These are phyloP conservation scores for Fregetta grallaria DNA, from an alignment of 2,113 vertebrate genomes.

Conservation along the genomic window DNA sequence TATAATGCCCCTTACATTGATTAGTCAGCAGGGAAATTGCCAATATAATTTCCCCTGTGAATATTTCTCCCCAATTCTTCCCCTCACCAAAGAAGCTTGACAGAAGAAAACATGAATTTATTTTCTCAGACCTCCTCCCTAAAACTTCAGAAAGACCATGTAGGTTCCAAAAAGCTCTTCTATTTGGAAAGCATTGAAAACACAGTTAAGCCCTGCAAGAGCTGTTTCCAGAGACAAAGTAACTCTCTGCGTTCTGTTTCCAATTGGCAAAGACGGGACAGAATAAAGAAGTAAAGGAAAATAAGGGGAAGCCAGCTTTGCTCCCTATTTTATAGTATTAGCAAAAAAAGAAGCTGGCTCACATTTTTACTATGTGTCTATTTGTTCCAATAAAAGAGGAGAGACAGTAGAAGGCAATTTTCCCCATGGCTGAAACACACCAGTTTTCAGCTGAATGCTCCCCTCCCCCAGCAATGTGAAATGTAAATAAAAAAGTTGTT, in stretches of 20 bases:
- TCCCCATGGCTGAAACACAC: not conserved
- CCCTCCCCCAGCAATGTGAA: not conserved
- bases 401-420: slow-evolving; percentile 15
- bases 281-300: slow-evolving; percentile 48
- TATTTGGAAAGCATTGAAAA: slow-evolving; percentile 18
- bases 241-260: not conserved
- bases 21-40: not conserved
- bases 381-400: slow-evolving; percentile 19
- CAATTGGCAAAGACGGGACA: slow-evolving; percentile 39
- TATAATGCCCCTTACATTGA: not conserved
- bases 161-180: not conserved
- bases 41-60: not conserved
- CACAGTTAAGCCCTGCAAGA: not conserved
- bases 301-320: slow-evolving; percentile 2
- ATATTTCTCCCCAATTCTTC: not conserved
- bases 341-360: not conserved
- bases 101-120: not conserved
- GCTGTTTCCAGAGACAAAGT: slow-evolving; percentile 19
- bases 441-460: not conserved
- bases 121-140: not conserved
- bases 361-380: slow-evolving; percentile 34
- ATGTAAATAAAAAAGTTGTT: not conserved
- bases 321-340: slow-evolving; percentile 27
- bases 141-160: not conserved
- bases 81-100: not conserved